These are phyloP conservation scores for Ectemnius cavifrons DNA, from an alignment of 2,888 invertebrate species.

Conservation along the genomic window DNA sequence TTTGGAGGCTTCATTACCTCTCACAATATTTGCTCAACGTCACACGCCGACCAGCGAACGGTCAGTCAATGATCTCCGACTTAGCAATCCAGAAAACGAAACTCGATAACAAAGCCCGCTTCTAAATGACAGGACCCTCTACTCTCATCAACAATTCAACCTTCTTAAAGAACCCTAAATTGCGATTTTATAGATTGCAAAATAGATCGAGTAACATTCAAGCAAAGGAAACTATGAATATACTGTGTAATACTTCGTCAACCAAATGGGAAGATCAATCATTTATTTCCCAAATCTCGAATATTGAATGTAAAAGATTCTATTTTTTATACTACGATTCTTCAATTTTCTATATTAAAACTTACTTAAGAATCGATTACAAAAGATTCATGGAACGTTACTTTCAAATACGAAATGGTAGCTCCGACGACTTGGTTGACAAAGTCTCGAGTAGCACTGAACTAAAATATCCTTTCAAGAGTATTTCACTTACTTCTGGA, in stretches of 20 bases:
- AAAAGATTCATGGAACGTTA: no score
- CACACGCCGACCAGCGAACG: constrained; percentile 62
- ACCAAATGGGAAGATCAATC: no score
- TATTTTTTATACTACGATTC: no score
- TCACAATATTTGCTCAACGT: constrained; percentile 76
- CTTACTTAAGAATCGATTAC: no score
- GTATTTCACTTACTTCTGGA: constrained; percentile 81
- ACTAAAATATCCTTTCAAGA: neutral
- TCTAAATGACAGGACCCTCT: neutral
- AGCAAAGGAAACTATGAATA: no score
- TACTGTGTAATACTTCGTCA: no score
- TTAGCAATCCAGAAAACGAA: constrained; percentile 46
- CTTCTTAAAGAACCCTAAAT: no score
- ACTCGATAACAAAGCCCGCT: constrained; percentile 29
- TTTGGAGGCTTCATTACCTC: constrained; percentile 76
- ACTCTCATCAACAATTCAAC: neutral
- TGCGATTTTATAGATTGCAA: no score
- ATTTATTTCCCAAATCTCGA: no score
- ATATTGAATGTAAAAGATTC: no score
- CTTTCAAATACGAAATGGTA: neutral
- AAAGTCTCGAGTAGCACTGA: neutral
- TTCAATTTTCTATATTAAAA: no score
- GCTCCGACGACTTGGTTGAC: neutral
- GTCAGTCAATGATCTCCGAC: constrained; percentile 66
- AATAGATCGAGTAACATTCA: no score